These are phyloP conservation scores for Centropus bengalensis DNA, from an alignment of 2,113 vertebrate species.

Conservation along the genomic window DNA sequence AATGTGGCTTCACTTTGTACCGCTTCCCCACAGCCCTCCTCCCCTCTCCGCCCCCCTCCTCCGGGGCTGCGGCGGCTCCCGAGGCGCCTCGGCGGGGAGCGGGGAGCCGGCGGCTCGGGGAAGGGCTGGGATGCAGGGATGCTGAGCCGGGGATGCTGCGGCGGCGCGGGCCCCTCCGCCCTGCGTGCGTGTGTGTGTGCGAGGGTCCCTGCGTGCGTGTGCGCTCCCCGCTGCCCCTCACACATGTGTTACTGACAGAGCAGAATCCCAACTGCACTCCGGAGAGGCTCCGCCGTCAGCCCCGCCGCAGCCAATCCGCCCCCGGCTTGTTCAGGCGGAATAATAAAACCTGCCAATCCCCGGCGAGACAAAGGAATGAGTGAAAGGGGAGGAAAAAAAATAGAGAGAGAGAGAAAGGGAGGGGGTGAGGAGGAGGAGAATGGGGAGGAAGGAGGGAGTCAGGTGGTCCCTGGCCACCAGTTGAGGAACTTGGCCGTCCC, in stretches of 20 bases:
- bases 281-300: slow-evolving; percentile 82
- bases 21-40: background rate
- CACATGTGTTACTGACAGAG: slow-evolving; percentile 96
- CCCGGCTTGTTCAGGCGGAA: slow-evolving; percentile 83
- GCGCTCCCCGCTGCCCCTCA: slow-evolving; percentile 29
- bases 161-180: slow-evolving; percentile 37
- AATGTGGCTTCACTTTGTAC: slow-evolving; percentile 53
- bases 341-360: slow-evolving; percentile 89
- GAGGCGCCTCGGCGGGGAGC: background rate
- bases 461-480: slow-evolving; percentile 15
- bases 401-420: background rate
- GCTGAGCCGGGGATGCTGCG: background rate
- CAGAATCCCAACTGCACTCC: slow-evolving; percentile 85
- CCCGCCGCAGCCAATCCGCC: slow-evolving; percentile 81
- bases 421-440: background rate
- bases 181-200: background rate
- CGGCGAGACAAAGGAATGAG: slow-evolving; percentile 73
- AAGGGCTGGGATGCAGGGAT: too few species aligned
- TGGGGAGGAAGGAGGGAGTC: background rate
- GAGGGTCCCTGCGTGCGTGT: background rate
- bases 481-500: slow-evolving; percentile 2
- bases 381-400: slow-evolving; percentile 14
- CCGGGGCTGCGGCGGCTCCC: background rate
- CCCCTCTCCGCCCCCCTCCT: background rate
- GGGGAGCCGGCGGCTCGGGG: background rate